phyloP scores from a whole-genome alignment of 2,113 vertebrate species.

The Prochilodus magdalenae region DNA sequence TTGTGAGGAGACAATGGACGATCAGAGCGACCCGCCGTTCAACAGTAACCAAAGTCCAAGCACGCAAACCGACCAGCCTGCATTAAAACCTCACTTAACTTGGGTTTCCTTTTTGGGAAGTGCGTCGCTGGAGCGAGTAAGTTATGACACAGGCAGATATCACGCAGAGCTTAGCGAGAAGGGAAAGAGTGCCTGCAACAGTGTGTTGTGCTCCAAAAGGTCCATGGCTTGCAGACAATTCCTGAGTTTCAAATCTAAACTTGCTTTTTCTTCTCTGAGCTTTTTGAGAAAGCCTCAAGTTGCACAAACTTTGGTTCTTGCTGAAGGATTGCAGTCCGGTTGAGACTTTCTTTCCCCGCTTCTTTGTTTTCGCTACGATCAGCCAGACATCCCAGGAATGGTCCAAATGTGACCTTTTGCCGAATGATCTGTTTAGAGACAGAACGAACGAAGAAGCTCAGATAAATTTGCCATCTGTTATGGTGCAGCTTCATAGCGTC shows the following conservation, averaged over 20 bases:
- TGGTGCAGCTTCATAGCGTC: constrained; percentile 42
- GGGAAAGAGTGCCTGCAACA: not conserved
- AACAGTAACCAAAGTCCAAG: constrained; percentile 56
- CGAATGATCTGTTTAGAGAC: constrained; percentile 66
- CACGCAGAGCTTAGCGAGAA: not conserved
- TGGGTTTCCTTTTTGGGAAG: constrained; percentile 51
- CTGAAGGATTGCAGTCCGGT: constrained; percentile 4
- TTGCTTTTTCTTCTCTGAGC: not conserved
- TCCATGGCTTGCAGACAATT: not conserved
- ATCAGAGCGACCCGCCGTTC: constrained; percentile 33
- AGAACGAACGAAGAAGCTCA: constrained; percentile 54
- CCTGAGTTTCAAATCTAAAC: not conserved
- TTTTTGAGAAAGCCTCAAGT: not conserved
- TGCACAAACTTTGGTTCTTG: not conserved
- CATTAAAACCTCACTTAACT: constrained; percentile 55
- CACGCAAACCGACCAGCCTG: constrained; percentile 66
- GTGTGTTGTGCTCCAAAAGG: not conserved
- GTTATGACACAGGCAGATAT: not conserved
- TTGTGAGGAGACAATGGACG: constrained; percentile 63
- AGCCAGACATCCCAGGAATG: constrained; percentile 54
- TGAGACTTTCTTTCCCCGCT: constrained; percentile 17
- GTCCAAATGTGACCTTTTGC: constrained; percentile 64
- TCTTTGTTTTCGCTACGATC: constrained; percentile 62
- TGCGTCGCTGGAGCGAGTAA: constrained; percentile 45
- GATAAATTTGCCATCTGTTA: constrained; percentile 46